Evolutionary conservation across 2,113 vertebrate genomes (phyloP).

Genomic region (Hepsetus odoe): DNA sequence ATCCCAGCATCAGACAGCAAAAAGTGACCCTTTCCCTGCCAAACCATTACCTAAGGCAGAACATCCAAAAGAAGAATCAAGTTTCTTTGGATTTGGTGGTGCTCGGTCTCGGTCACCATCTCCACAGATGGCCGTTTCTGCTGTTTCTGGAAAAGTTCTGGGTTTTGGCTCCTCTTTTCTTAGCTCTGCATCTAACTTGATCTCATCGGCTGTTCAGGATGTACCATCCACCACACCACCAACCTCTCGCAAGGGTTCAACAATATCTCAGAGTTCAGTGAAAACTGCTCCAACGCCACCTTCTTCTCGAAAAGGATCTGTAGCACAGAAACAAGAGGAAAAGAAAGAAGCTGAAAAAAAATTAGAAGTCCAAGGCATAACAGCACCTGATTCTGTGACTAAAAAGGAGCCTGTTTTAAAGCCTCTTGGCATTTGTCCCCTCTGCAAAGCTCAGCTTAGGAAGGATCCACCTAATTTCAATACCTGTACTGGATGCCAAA

Average conservation of each 20-base stretch:
- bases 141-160: slow-evolving; percentile 80
- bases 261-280: neutral
- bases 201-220: slow-evolving; percentile 39
- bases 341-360: neutral
- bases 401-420: slow-evolving; percentile 50
- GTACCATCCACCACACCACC: slow-evolving; percentile 38
- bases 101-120: slow-evolving; percentile 79
- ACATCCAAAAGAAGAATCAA: slow-evolving; percentile 71
- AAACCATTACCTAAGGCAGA: too few species aligned
- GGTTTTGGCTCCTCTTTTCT: slow-evolving; percentile 53
- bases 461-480: slow-evolving; percentile 86
- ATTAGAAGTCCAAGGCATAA: slow-evolving; percentile 21
- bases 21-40: too few species aligned
- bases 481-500: slow-evolving; percentile 90
- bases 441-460: slow-evolving; percentile 87
- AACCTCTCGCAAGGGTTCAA: slow-evolving; percentile 33
- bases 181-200: slow-evolving; percentile 53
- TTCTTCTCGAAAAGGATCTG: neutral
- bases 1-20: too few species aligned
- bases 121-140: slow-evolving; percentile 72
- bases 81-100: slow-evolving; percentile 79
- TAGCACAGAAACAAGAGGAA: slow-evolving; percentile 31
- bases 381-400: slow-evolving; percentile 54
- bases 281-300: slow-evolving; percentile 9
- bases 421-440: slow-evolving; percentile 38